Base-by-base conservation (phyloP, 2,113 vertebrate genomes). In the Chaetops frenatus region DNA sequence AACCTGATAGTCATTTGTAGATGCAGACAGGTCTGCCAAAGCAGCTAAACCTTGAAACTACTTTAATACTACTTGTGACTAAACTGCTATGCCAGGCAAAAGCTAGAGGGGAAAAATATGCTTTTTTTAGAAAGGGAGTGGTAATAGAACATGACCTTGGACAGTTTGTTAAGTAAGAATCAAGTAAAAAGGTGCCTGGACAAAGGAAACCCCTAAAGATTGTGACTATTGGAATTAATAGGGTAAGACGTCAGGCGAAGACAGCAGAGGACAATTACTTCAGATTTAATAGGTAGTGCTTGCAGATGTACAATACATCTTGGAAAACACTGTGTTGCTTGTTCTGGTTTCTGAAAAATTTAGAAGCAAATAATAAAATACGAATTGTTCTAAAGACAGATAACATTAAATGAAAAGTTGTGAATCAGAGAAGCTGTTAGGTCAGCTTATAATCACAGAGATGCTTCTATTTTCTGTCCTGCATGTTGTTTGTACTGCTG, bases 101-200 rank as follows among this genome's bases (percentile, higher is more conserved):
- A 88, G 4, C 8, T 40, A 53, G 40, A 53, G 28, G 28, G 28
- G 31, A 51, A 74, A 71, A 61, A 76, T 25, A 36, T 19, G 2
- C 6, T 18, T 96, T 86, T 85, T 74, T 78, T 31, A 81, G 36
- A 86, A 40, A 72, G 19, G 6, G n/a, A 48, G 45, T 88, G 42
- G 53, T 72, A 86, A 64, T 51, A 36, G 53, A 48, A 89, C 42
- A 76, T 91, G 74, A 86, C 20, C 54, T 29, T 60, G 53, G 62
- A 82, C 18, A 57, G 35, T 83, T 95, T 88, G 69, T 70, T 67
- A 91, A 66, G 48, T 81, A 58, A 74, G 21, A 67, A 66, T 82
- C n/a, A 61, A 62, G n/a, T 42, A 22, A 56, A 84, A 80, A 77
- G 7, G 23, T n/a, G 23, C 36, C 12, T 18, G 28, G 56, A 76